Evolutionary conservation across 2,888 invertebrate genomes (phyloP).

Genomic region (Pristionchus mayeri): DNA sequence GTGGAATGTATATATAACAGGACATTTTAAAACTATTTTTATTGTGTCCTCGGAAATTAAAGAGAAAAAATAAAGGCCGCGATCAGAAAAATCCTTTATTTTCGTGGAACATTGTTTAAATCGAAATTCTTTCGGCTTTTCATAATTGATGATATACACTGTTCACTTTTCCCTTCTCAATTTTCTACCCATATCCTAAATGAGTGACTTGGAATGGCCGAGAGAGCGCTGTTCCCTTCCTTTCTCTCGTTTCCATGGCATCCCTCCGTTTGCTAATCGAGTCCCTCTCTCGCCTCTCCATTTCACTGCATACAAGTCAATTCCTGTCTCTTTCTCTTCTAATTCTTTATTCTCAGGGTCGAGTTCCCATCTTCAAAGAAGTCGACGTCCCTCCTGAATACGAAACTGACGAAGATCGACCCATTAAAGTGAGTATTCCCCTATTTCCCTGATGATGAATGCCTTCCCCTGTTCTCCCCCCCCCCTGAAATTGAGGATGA

Average conservation of each 20-base stretch:
- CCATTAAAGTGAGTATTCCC: slow-evolving; percentile 3
- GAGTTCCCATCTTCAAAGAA: neutral
- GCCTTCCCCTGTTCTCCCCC: too few species aligned
- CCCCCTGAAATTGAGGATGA: too few species aligned
- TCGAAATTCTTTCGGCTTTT: neutral
- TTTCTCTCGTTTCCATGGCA: slow-evolving; percentile 3
- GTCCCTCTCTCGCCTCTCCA: slow-evolving; percentile 3
- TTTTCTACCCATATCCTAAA: neutral
- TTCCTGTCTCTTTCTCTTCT: neutral
- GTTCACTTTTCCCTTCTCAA: neutral
- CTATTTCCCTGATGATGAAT: neutral
- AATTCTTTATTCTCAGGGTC: slow-evolving; percentile 25
- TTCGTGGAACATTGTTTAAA: too few species aligned
- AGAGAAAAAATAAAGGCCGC: too few species aligned
- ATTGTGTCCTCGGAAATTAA: too few species aligned
- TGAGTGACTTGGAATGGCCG: neutral
- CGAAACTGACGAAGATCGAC: slow-evolving; percentile 48
- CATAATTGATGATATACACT: neutral
- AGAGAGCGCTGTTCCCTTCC: neutral
- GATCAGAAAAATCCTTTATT: too few species aligned
- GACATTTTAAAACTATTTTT: too few species aligned
- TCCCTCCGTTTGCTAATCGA: neutral
- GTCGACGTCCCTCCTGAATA: slow-evolving; percentile 46
- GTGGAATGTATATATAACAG: too few species aligned
- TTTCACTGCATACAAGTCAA: neutral